Conservation (phyloP, 2,113 vertebrate genomes). For the Platichthys flesus region DNA sequence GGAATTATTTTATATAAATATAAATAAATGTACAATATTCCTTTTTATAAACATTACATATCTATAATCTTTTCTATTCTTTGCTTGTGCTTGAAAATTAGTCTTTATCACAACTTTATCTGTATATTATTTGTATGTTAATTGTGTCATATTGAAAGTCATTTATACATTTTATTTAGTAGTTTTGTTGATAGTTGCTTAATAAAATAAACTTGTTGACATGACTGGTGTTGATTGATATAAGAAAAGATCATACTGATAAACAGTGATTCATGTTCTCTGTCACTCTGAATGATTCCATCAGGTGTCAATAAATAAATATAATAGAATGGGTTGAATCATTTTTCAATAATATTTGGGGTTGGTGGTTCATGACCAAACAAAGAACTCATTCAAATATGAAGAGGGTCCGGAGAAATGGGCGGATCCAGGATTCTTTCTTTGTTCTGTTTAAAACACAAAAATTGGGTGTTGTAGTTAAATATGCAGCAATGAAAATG, state of each 20-base stretch:
- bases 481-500: too few relatives aligned
- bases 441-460: too few relatives aligned
- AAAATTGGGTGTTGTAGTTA: too few relatives aligned
- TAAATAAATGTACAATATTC: background rate
- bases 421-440: too few relatives aligned
- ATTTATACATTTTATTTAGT: background rate
- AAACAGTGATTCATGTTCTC: too few relatives aligned
- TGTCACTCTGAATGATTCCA: too few relatives aligned
- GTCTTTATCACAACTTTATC: background rate
- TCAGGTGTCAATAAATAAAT: too few relatives aligned
- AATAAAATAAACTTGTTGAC: constrained; percentile 25
- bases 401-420: too few relatives aligned
- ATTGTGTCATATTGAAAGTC: background rate
- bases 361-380: too few relatives aligned
- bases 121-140: constrained; percentile 25
- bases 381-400: too few relatives aligned
- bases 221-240: background rate
- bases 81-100: constrained; percentile 1
- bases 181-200: constrained; percentile 18
- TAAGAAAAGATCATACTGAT: background rate
- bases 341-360: too few relatives aligned
- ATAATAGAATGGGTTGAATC: too few relatives aligned
- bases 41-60: background rate
- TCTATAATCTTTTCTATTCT: constrained; percentile 17
- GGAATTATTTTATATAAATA: background rate